A percentile compares a stretch with the other conserved stretches of the same genome.
Evolutionary conservation across 2,888 invertebrate species (phyloP).

Genomic region (Cylindroiulus punctatus): DNA sequence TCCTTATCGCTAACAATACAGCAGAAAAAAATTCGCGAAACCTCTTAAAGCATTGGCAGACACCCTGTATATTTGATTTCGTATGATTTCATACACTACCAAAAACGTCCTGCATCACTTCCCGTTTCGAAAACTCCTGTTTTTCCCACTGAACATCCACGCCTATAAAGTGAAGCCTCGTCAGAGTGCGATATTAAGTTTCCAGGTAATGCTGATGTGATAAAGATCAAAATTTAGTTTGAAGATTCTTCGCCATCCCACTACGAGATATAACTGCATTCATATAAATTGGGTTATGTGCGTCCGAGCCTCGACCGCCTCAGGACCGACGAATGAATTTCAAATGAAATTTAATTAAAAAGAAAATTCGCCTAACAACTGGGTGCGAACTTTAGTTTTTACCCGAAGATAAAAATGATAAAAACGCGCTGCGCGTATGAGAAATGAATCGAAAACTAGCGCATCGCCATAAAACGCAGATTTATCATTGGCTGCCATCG

Average conservation of each 20-base stretch:
- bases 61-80: no score
- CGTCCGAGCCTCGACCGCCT: background rate
- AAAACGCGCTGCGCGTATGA: background rate
- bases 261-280: background rate
- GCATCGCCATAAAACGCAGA: background rate
- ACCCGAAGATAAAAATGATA: conserved; percentile 17
- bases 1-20: no score
- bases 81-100: no score
- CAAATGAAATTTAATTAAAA: conserved; percentile 21
- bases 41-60: no score
- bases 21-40: no score
- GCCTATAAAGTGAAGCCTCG: background rate
- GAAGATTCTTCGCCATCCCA: no score
- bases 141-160: background rate
- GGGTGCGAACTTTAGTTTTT: conserved; percentile 32
- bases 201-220: background rate
- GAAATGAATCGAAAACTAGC: background rate
- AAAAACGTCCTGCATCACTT: no score
- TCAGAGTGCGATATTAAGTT: background rate
- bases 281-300: background rate
- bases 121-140: background rate
- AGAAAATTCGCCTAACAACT: conserved; percentile 21
- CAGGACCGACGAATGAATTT: background rate
- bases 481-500: conserved; percentile 3
- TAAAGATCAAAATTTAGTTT: background rate